phyloP scores from a whole-genome alignment of 1,140 invertebrate genomes.

The Ylistrum balloti region DNA sequence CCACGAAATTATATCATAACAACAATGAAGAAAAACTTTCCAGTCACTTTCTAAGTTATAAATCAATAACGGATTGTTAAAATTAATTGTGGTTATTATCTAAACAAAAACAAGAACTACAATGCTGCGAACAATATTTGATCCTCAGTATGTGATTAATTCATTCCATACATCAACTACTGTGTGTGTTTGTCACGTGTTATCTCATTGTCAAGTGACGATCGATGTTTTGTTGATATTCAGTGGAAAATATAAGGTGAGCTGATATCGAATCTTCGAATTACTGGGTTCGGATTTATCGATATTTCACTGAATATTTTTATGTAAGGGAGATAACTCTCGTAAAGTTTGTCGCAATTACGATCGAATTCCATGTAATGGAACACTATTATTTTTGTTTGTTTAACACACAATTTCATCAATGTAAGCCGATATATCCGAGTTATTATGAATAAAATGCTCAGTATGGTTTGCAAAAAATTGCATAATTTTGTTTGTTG shows the following conservation, averaged over 20 bases:
- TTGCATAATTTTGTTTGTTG: not conserved
- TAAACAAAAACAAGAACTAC: no score
- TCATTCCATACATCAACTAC: no score
- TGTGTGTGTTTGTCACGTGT: no score
- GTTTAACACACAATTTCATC: not conserved
- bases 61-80: no score
- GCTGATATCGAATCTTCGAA: not conserved
- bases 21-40: no score
- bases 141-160: no score
- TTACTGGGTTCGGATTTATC: not conserved
- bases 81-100: no score
- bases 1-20: no score
- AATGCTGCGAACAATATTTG: no score
- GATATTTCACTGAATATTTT: not conserved
- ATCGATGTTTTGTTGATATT: no score
- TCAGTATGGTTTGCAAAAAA: slow-evolving; percentile 27
- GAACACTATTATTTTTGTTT: not conserved
- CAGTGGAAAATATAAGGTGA: no score
- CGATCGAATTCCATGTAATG: not conserved
- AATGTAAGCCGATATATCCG: not conserved
- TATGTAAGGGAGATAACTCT: not conserved
- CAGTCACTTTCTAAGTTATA: no score
- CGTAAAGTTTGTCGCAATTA: not conserved
- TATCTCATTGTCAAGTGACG: not conserved
- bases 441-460: slow-evolving; percentile 13